Evolutionary conservation across 2,888 invertebrate genomes (phyloP), one percentile per base, ranked within the genome.

Genomic region (Nebria salina): DNA sequence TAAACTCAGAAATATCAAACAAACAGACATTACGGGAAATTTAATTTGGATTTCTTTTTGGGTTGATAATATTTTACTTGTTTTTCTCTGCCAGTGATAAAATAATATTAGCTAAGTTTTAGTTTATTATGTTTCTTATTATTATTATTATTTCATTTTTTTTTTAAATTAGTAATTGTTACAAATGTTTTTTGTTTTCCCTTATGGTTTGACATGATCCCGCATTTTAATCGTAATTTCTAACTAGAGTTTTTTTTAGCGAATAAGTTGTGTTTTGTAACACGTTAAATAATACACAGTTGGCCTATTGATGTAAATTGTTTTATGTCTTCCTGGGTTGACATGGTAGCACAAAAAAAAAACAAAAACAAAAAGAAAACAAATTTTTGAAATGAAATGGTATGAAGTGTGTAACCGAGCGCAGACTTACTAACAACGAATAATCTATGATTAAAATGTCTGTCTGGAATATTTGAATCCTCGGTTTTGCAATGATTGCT

Each of bases 291-390:
- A 77, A 34, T 82, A 84, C 84, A 83, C 84, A 82, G 83, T 84
- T 83, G 84, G 54, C 85, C 85, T 85, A 86, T 75, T 80, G 54
- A 77, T 86, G 85, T 86, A 86, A 8, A 85, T 76, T 82, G 77
- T 84, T 82, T 86, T 86, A 86, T 86, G 88, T 88, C 88, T 88
- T 88, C 88, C 88, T 88, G 87, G 85, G 86, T 88, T 87, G 87
- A 88, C 88, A 88, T 88, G 87, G 86, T 87, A 87, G 88, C 88
- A 88, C 88, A 88, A 86, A 86, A 65, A 43, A n/a, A 41, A 74
- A 34, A 34, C 41, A 65, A 66, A 66, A 25, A 25, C 13, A 68
- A 34, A 66, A 25, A 25, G 1, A 68, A 34, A 76, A 43, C 7
- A 8, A 9, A 43, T 20, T 20, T 20, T 20, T 20, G 0, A 43